Evolutionary conservation across 2,888 invertebrate genomes (phyloP), one percentile per base, ranked within the genome.

Genomic region (Agrochola circellaris): DNA sequence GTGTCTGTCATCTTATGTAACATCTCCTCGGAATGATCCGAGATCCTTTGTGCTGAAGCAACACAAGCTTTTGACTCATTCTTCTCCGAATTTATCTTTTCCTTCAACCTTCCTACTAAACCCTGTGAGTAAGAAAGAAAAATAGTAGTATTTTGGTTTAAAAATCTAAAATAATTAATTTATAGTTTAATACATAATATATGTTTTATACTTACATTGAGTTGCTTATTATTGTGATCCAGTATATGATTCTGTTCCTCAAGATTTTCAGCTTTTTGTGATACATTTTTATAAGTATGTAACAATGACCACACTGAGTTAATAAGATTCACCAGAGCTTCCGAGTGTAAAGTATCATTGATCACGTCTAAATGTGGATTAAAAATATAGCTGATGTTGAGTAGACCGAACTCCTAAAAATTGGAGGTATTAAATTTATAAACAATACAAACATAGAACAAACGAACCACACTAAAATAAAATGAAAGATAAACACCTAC

Each of bases 21-120:
- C 75, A 96, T 87, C 26, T 92, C 93, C 84, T 95, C 94, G n/a
- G 95, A 95, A 64, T 92, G 94, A 76, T 96, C 96, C 0, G 96
- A 92, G 61, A 95, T 93, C 79, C 95, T 93, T 83, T 95, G 96
- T 2, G 95, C 96, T 65, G 96, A 94, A 54, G 95, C 95, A 51
- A 96, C 93, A 91, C 96, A 96, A 23, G 96, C 94, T 84, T 92
- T 94, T 4, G 96, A 91, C 89, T 96, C 95, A 92, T 95, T 95
- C 85, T 95, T 95, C 81, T 96, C 96, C 7, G 79, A 81, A 77
- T 84, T 91, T 58, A 96, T 88, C 84, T 93, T 94, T 38, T 93
- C 91, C 86, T 94, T 95, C 8, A 95, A 82, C 73, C 88, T 93
- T n/a, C 86, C 89, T 15, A 95, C 83, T 73, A 91, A 85, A 30